phyloP scores from a whole-genome alignment of 2,113 vertebrate genomes.

The Pteruthius melanotis region DNA sequence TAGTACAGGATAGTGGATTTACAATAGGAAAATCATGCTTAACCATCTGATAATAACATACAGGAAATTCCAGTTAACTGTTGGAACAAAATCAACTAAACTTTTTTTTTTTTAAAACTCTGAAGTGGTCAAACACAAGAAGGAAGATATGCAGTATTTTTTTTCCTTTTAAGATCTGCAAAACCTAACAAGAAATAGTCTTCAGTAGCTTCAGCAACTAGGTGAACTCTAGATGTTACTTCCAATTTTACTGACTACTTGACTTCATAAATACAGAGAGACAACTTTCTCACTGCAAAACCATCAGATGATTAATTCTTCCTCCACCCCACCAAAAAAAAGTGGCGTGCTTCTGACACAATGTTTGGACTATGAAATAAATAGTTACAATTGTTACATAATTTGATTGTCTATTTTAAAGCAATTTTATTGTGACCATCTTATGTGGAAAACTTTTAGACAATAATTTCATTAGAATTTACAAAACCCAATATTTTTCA shows the following conservation, averaged over 20 bases:
- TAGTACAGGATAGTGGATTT: not conserved
- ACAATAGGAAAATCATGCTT: not conserved
- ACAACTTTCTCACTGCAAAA: not conserved
- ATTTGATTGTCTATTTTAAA: not conserved
- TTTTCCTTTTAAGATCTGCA: not conserved
- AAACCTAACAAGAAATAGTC: not conserved
- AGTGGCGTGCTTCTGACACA: not conserved
- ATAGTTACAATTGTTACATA: not conserved
- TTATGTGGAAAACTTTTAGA: not conserved
- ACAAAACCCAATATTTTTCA: not conserved
- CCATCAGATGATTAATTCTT: not conserved
- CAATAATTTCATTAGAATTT: not conserved
- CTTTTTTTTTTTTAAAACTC: not conserved
- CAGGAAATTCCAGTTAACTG: not conserved
- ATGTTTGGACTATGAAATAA: not conserved
- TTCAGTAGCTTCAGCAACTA: not conserved
- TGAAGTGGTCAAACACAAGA: not conserved
- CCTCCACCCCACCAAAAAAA: rapidly evolving
- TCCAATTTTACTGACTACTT: not conserved
- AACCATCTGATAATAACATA: not conserved
- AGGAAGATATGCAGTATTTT: not conserved
- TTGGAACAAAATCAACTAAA: not conserved
- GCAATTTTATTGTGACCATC: rapidly evolving
- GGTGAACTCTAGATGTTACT: not conserved
- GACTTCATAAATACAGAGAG: not conserved